A percentile compares a stretch with the other conserved stretches of the same genome.
These are phyloP conservation scores for Phengaris arion DNA, from an alignment of 2,888 invertebrate genomes.

Conservation along the genomic window DNA sequence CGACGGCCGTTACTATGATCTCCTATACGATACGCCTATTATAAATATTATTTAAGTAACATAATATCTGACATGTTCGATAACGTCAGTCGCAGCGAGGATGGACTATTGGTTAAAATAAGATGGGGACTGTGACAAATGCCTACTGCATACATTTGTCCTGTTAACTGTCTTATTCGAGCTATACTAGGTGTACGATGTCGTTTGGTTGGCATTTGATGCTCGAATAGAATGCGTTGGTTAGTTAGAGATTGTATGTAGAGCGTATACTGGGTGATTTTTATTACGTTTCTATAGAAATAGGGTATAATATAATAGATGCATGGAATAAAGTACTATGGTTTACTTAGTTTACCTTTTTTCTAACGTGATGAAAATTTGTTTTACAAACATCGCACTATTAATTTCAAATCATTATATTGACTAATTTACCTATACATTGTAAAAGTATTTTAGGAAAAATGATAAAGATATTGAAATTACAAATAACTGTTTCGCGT, in stretches of 20 bases:
- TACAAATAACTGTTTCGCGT: too few species aligned
- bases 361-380: too few species aligned
- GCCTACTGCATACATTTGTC: background rate
- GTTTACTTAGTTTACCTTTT: too few species aligned
- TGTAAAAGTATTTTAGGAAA: too few species aligned
- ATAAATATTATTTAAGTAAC: background rate
- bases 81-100: background rate
- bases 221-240: slow-evolving; percentile 34
- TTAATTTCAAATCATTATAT: too few species aligned
- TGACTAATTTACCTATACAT: too few species aligned
- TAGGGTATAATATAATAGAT: too few species aligned
- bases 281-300: too few species aligned
- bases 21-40: background rate
- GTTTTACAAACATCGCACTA: too few species aligned
- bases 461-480: too few species aligned
- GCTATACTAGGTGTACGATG: background rate
- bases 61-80: background rate
- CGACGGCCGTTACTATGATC: background rate
- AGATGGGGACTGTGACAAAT: background rate
- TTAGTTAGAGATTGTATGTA: slow-evolving; percentile 17
- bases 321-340: too few species aligned
- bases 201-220: slow-evolving; percentile 28
- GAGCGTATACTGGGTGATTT: background rate
- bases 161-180: background rate
- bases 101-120: background rate